A percentile compares a stretch with the other conserved stretches of the same genome.
These are phyloP conservation scores for Notodonta ziczac DNA, from an alignment of 2,888 invertebrate species.

Conservation along the genomic window DNA sequence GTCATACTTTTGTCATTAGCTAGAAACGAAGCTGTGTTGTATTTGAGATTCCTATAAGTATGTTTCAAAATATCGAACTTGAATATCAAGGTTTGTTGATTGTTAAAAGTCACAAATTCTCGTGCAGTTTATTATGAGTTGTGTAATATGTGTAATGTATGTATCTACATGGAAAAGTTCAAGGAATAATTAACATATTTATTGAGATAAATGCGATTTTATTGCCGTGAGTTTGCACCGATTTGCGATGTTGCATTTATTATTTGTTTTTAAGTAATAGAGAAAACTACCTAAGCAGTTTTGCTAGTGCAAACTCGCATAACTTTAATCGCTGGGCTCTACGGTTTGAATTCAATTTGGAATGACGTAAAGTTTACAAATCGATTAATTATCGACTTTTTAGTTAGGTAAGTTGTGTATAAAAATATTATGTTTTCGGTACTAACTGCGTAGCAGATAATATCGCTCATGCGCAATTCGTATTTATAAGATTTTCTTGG, in stretches of 20 bases:
- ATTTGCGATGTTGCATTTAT: too few relatives aligned
- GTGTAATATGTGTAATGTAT: conserved; percentile 42
- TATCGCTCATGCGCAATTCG: not conserved
- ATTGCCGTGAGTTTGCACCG: not conserved
- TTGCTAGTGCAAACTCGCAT: too few relatives aligned
- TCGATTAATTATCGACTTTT: not conserved
- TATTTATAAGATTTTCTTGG: not conserved
- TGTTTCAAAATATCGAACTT: conserved; percentile 47
- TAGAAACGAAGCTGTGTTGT: conserved; percentile 2
- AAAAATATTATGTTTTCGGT: not conserved
- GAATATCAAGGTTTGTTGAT: conserved; percentile 52
- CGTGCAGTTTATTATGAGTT: conserved; percentile 34
- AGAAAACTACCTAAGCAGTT: too few relatives aligned
- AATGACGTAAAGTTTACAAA: not conserved
- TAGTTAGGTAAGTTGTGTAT: not conserved
- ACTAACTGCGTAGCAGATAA: conserved; percentile 1
- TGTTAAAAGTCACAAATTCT: conserved; percentile 40
- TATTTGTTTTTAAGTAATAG: too few relatives aligned
- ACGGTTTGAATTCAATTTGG: too few relatives aligned
- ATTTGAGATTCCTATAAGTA: conserved; percentile 23
- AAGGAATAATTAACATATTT: conserved; percentile 44
- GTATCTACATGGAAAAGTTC: conserved; percentile 50
- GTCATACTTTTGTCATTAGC: too few relatives aligned
- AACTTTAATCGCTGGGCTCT: too few relatives aligned
- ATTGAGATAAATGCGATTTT: not conserved